These are phyloP conservation scores for rat (Rattus norvegicus) DNA, from an alignment of 2,113 vertebrate species.

Conservation along the genomic window GRCr8 NC_086029.1:46826001-46826500, in stretches of 20 bases:
- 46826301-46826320: not conserved
- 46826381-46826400: not conserved
- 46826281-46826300: rapidly evolving
- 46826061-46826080: constrained; percentile 34
- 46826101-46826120: not conserved
- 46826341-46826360: not conserved
- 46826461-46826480: no score
- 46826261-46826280: not conserved
- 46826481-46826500: no score
- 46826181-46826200: not conserved
- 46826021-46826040: constrained; percentile 9
- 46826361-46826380: not conserved
- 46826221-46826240: not conserved
- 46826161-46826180: rapidly evolving
- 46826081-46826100: constrained; percentile 28
- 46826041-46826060: constrained; percentile 51
- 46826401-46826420: not conserved
- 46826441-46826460: no score
- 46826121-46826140: not conserved
- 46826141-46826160: rapidly evolving
- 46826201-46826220: not conserved
- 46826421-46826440: no score
- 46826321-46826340: not conserved
- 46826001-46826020: constrained; percentile 69
- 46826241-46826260: not conserved